Evolutionary conservation across 2,797 vertebrate genomes (phyloP).

Genomic region (Malurus splendens): DNA sequence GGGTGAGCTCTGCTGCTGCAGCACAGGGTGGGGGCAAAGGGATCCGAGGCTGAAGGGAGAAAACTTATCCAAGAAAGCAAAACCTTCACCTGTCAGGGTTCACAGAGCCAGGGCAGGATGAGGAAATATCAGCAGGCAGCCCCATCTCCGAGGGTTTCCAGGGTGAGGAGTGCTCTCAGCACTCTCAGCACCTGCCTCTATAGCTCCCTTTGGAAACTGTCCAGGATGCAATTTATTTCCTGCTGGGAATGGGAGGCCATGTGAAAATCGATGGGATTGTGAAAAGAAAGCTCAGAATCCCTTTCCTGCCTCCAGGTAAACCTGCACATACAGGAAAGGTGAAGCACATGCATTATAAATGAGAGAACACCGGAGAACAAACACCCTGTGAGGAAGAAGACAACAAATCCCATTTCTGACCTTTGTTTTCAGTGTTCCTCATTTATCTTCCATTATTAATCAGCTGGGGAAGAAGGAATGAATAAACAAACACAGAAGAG

Average conservation of each 20-base stretch:
- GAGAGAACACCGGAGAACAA: background rate
- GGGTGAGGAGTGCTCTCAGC: background rate
- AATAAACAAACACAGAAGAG: background rate
- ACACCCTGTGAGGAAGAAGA: background rate
- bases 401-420: background rate
- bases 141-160: background rate
- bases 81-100: background rate
- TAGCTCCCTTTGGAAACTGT: background rate
- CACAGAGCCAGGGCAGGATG: background rate
- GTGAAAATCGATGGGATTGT: background rate
- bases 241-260: background rate
- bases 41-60: background rate
- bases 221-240: background rate
- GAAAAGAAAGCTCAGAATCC: background rate
- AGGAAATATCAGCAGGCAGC: background rate
- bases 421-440: background rate
- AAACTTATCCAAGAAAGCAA: background rate
- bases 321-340: background rate
- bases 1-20: background rate
- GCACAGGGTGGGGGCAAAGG: accelerated
- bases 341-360: background rate
- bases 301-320: background rate
- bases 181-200: background rate
- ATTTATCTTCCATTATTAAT: background rate
- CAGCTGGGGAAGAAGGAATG: background rate